phyloP scores from a whole-genome alignment of 2,797 vertebrate species.

The Fringilla coelebs region DNA sequence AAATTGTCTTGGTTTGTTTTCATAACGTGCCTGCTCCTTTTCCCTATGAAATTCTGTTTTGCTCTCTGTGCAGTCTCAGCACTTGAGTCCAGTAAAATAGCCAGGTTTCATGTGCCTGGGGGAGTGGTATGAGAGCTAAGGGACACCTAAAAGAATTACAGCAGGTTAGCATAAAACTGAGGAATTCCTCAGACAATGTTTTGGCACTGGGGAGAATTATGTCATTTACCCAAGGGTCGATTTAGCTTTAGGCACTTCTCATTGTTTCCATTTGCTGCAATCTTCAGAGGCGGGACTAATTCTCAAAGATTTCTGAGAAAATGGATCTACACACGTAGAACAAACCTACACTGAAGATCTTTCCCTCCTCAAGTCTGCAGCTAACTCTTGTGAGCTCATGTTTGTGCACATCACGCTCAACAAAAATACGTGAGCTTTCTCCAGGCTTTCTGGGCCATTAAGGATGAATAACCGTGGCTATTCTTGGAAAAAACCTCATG shows the following conservation, averaged over 20 bases:
- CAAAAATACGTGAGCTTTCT: conserved; percentile 35
- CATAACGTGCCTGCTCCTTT: not conserved
- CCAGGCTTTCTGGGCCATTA: conserved; percentile 39
- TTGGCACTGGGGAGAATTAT: conserved; percentile 33
- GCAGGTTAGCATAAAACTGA: conserved; percentile 21
- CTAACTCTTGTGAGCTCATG: not conserved
- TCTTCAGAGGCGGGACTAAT: not conserved
- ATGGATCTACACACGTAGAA: not conserved
- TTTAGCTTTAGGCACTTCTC: conserved; percentile 39
- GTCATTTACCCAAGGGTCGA: conserved; percentile 19
- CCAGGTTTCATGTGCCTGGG: not conserved
- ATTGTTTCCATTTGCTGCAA: conserved; percentile 55
- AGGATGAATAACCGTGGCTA: conserved; percentile 26
- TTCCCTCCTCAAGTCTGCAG: not conserved
- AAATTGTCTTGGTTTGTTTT: not conserved
- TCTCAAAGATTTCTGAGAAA: not conserved
- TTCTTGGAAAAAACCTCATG: conserved; percentile 37
- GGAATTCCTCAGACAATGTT: conserved; percentile 25
- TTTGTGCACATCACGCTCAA: not conserved
- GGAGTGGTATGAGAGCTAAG: conserved; percentile 9
- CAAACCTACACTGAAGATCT: not conserved
- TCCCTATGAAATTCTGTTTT: not conserved
- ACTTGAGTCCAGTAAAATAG: not conserved
- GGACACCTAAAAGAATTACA: conserved; percentile 25
- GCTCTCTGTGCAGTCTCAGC: not conserved